A percentile compares a stretch with the other conserved stretches of the same genome.
phyloP scores from a whole-genome alignment of 2,888 invertebrate species.

The Drosophila prolongata region DNA sequence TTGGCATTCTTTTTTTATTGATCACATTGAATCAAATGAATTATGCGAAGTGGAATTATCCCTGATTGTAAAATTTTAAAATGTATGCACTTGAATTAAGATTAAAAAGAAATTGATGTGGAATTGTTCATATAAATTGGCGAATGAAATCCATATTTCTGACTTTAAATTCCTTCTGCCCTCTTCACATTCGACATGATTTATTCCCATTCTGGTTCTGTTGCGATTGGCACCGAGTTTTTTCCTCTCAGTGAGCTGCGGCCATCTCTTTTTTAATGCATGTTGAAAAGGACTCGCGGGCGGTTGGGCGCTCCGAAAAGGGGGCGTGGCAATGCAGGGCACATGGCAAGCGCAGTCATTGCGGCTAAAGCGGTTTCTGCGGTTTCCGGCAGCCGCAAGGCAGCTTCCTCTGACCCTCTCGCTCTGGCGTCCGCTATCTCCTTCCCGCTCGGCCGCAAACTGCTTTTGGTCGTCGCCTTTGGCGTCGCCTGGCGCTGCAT shows the following conservation, averaged over 20 bases:
- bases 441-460: conserved; percentile 23
- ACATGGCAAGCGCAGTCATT: conserved; percentile 55
- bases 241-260: conserved; percentile 17
- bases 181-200: conserved; percentile 22
- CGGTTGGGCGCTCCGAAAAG: not conserved
- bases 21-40: conserved; percentile 2
- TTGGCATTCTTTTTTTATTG: not conserved
- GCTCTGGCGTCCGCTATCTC: not conserved
- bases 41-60: conserved; percentile 4
- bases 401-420: conserved; percentile 23
- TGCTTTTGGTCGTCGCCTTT: conserved; percentile 39
- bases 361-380: conserved; percentile 55
- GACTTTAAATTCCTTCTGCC: conserved; percentile 23
- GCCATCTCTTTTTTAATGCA: conserved; percentile 20
- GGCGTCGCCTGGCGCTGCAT: conserved; percentile 47
- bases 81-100: conserved; percentile 24
- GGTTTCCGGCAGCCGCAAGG: conserved; percentile 55
- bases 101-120: conserved; percentile 12
- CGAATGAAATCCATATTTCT: conserved; percentile 19
- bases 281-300: conserved; percentile 12
- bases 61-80: conserved; percentile 22
- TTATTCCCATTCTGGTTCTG: conserved; percentile 9
- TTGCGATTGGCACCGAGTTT: conserved; percentile 2
- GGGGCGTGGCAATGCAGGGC: conserved; percentile 29
- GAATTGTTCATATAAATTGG: conserved; percentile 16